Conservation (phyloP, 2,797 vertebrate species). For the Corythornis leucogaster region DNA sequence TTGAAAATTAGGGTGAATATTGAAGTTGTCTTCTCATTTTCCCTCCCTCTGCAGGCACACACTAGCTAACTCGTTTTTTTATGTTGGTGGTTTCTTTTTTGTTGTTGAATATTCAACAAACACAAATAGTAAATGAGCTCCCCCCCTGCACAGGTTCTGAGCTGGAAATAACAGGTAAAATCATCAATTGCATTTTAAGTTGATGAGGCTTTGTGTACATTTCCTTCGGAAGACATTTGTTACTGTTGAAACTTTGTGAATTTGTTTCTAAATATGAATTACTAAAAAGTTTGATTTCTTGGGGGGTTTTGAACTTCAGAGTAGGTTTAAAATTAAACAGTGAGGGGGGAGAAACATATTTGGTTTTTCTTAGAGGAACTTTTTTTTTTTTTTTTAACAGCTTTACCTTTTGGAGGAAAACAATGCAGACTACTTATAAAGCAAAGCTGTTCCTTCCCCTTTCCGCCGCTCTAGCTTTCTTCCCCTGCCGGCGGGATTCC, state of each 20-base stretch:
- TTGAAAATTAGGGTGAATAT: rapidly evolving
- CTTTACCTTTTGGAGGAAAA: background rate
- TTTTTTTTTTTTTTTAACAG: too few species aligned
- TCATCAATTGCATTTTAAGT: too few species aligned
- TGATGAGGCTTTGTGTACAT: too few species aligned
- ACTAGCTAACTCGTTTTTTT: background rate
- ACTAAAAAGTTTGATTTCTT: background rate
- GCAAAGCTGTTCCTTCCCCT: too few species aligned
- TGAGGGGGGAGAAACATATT: too few species aligned
- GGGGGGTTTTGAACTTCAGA: background rate
- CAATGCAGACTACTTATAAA: too few species aligned
- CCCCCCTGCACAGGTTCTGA: background rate
- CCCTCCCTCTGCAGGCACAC: rapidly evolving
- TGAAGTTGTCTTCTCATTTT: background rate
- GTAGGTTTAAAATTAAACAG: background rate
- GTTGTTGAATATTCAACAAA: too few species aligned
- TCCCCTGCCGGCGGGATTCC: too few species aligned
- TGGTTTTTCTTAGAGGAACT: too few species aligned
- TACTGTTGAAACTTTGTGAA: background rate
- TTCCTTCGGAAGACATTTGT: too few species aligned
- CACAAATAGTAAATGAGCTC: background rate
- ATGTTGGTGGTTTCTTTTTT: too few species aligned
- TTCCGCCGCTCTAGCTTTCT: too few species aligned
- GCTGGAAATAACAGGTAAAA: background rate
- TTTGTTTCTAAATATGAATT: background rate